These are phyloP conservation scores for Shinisaurus crocodilurus DNA, from an alignment of 2,113 vertebrate genomes.

Conservation along the genomic window DNA sequence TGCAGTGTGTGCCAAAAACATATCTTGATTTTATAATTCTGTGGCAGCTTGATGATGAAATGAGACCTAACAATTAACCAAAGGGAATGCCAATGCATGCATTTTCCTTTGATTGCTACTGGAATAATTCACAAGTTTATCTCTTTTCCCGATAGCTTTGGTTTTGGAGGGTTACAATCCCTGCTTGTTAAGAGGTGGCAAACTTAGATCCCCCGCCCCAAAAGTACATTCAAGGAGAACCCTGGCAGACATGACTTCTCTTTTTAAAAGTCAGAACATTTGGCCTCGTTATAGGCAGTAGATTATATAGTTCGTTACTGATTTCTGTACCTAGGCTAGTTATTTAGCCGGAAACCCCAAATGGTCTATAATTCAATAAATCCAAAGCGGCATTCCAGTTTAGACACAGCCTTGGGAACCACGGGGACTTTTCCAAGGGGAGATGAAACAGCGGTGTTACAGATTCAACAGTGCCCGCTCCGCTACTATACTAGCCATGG, in stretches of 20 bases:
- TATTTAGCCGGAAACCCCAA: not conserved
- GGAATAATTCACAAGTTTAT: not conserved
- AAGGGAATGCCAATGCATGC: not conserved
- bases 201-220: rapidly evolving
- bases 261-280: not conserved
- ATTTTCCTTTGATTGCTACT: not conserved
- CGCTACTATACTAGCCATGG: not conserved
- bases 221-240: not conserved
- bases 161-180: not conserved
- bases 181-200: not conserved
- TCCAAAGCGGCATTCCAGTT: not conserved
- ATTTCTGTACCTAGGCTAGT: not conserved
- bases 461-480: not conserved
- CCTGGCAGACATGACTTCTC: not conserved
- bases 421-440: not conserved
- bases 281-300: not conserved
- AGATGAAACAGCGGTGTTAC: not conserved
- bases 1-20: not conserved
- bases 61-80: not conserved
- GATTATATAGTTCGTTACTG: not conserved
- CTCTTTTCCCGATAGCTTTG: not conserved
- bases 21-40: not conserved
- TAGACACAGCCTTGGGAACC: not conserved
- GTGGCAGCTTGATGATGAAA: not conserved
- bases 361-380: not conserved